phyloP scores from a whole-genome alignment of 2,113 vertebrate species.

The Zosterops japonicus region DNA sequence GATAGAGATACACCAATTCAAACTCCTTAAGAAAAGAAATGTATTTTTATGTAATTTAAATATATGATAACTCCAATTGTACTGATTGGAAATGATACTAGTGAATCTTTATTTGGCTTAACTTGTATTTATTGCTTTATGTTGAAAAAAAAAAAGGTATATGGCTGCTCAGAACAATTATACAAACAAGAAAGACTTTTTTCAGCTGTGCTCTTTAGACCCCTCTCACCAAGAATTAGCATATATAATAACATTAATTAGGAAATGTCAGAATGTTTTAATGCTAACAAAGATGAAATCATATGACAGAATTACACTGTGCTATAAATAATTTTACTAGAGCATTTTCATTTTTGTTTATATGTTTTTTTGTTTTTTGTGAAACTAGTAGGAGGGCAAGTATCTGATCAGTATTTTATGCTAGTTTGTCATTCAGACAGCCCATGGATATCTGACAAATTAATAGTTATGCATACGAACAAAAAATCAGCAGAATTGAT shows the following conservation, averaged over 20 bases:
- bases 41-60: neutral
- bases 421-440: neutral
- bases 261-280: conserved; percentile 50
- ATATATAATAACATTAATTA: conserved; percentile 52
- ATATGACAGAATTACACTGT: neutral
- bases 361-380: neutral
- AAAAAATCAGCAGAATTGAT: neutral
- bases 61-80: neutral
- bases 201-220: conserved; percentile 53
- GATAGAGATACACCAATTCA: neutral
- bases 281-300: conserved; percentile 24
- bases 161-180: conserved; percentile 47
- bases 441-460: neutral
- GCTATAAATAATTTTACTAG: conserved; percentile 37
- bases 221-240: conserved; percentile 16
- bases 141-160: conserved; percentile 17
- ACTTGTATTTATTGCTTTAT: conserved; percentile 5
- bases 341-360: neutral
- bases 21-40: neutral
- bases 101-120: neutral
- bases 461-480: neutral
- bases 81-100: neutral
- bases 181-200: conserved; percentile 42
- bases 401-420: neutral
- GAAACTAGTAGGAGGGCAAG: neutral